Evolutionary conservation across 1,140 invertebrate species (phyloP).

Genomic region (Drosophila melanica): DNA sequence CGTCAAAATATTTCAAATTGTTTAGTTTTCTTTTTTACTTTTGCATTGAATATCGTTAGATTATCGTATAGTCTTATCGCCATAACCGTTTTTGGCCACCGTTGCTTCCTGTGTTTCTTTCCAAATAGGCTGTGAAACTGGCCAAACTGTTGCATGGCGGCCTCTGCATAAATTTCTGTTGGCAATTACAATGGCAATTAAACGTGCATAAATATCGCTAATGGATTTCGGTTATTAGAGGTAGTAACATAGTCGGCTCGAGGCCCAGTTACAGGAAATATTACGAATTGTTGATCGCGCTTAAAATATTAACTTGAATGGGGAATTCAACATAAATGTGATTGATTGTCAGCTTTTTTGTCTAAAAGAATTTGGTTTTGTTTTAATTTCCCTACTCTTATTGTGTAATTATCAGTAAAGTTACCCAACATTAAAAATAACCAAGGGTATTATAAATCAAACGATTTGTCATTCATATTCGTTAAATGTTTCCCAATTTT

Average conservation of each 20-base stretch:
- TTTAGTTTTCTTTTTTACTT: conserved; percentile 25
- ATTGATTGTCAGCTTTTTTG: neutral
- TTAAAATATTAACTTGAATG: conserved; percentile 1
- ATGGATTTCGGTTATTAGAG: conserved; percentile 53
- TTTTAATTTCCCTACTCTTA: neutral
- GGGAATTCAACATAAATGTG: conserved; percentile 1
- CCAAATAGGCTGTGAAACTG: conserved; percentile 55
- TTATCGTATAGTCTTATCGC: conserved; percentile 29
- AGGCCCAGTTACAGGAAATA: conserved; percentile 23
- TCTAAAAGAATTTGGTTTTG: neutral
- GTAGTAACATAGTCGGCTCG: conserved; percentile 15
- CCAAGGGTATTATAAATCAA: conserved; percentile 13
- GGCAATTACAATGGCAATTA: conserved; percentile 69
- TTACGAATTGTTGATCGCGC: conserved; percentile 20
- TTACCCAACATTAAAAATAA: neutral
- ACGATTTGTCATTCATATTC: conserved; percentile 52
- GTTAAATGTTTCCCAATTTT: conserved; percentile 23
- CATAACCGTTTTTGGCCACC: conserved; percentile 60
- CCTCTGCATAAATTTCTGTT: conserved; percentile 57
- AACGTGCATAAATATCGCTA: conserved; percentile 68
- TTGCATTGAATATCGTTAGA: conserved; percentile 20
- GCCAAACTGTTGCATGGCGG: conserved; percentile 39
- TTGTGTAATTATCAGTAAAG: neutral
- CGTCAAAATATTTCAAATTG: conserved; percentile 68
- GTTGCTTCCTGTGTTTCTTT: conserved; percentile 56